Evolutionary conservation across 2,888 invertebrate species (phyloP), one percentile per base, ranked within the genome.

Genomic region (Orthosia incerta): DNA sequence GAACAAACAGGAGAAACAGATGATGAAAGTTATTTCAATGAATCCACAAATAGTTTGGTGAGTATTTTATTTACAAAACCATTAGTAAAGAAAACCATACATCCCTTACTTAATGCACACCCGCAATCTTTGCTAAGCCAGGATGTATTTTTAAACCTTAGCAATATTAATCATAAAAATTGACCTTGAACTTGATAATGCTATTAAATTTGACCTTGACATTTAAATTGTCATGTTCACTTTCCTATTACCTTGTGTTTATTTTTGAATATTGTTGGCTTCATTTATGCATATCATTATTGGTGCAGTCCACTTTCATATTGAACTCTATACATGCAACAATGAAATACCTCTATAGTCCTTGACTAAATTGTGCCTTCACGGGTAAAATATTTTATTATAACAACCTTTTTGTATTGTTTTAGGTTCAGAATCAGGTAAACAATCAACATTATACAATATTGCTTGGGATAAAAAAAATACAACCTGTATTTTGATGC

Each of bases 11-110:
- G 97, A 71, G 97, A 98, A 91, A 96, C 97, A 67, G 98, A 98
- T 88, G 98, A 98, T 93, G 98, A 98, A 85, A 98, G 97, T 89
- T 98, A 97, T 93, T 98, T 97, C 89, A 97, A 97, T 89, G 98
- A 98, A 93, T 97, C 97, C 16, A 97, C 97, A 70, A 88, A 97
- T 82, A 97, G 97, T 89, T 94, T 97, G 95, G 97, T 97, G 92
- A 96, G 97, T 90, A 51, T 61, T 59, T 57, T 15, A 26, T 51
- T 53, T n/a, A 39, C 2, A 7, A 39, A 23, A 46, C 0, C 39
- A 7, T 13, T 31, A n/a, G 39, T 39, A 50, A 51, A 26, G 39
- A 57, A 20, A 13, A 20, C 51, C 18, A 12, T 56, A 60, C 46
- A 72, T 71, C 62, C 55, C 18, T 23, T 39, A 26, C 18, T 48